Evolutionary conservation across 2,888 invertebrate species (phyloP).

Genomic region (Tromatobia lineatoria): DNA sequence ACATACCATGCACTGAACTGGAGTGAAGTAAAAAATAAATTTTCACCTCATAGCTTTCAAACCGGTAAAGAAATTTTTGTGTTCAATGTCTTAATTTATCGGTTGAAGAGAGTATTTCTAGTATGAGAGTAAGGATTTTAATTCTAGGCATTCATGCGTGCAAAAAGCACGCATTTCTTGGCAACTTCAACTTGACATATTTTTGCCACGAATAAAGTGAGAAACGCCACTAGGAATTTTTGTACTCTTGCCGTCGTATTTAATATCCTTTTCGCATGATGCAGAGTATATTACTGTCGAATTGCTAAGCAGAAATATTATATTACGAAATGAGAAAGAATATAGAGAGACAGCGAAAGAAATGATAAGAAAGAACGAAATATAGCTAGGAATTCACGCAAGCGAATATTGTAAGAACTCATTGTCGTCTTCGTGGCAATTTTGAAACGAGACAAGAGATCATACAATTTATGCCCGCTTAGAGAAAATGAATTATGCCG

Average conservation of each 20-base stretch:
- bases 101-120: too few relatives aligned
- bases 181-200: not conserved
- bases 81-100: too few relatives aligned
- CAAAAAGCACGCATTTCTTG: too few relatives aligned
- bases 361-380: slow-evolving; percentile 1
- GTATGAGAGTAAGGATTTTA: too few relatives aligned
- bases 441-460: slow-evolving; percentile 17
- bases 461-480: slow-evolving; percentile 18
- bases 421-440: slow-evolving; percentile 13
- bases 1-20: too few relatives aligned
- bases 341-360: not conserved
- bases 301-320: not conserved
- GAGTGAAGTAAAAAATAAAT: too few relatives aligned
- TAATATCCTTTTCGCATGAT: slow-evolving; percentile 14
- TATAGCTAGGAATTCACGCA: slow-evolving; percentile 22
- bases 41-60: too few relatives aligned
- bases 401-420: slow-evolving; percentile 13
- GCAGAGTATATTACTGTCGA: not conserved
- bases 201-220: not conserved
- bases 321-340: not conserved
- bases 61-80: too few relatives aligned
- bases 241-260: not conserved
- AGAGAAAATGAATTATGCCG: not conserved
- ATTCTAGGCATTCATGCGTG: too few relatives aligned
- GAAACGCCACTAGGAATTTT: not conserved